These are phyloP conservation scores for Lithophane semibrunnea DNA, from an alignment of 2,888 invertebrate genomes.

Conservation along the genomic window DNA sequence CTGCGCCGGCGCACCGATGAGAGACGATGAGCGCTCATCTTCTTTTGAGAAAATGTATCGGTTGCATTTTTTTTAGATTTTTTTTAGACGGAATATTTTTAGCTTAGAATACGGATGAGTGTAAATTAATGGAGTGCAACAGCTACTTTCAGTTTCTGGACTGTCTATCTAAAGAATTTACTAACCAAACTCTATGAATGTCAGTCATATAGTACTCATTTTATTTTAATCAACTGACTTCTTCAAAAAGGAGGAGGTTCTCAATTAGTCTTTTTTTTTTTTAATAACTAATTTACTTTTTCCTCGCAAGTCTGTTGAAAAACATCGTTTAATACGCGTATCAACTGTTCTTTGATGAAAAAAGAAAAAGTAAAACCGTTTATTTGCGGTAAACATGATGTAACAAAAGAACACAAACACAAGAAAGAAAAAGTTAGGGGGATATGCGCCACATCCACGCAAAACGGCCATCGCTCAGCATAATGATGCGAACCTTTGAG, in stretches of 20 bases:
- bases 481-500: too few relatives aligned
- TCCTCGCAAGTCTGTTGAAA: background rate
- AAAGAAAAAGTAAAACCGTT: too few relatives aligned
- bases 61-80: constrained; percentile 34
- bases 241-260: too few relatives aligned
- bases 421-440: too few relatives aligned
- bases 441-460: too few relatives aligned
- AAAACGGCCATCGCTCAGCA: too few relatives aligned
- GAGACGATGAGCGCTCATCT: constrained; percentile 58
- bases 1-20: constrained; percentile 77
- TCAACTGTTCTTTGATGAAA: too few relatives aligned
- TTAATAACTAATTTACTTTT: too few relatives aligned
- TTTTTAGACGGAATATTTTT: background rate
- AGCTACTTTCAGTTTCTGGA: background rate
- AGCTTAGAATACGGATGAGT: background rate
- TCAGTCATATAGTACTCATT: background rate
- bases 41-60: constrained; percentile 56
- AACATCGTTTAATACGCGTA: background rate
- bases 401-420: too few relatives aligned
- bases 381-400: too few relatives aligned
- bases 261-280: too few relatives aligned
- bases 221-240: too few relatives aligned
- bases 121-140: background rate
- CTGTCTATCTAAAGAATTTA: background rate
- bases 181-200: background rate